Conservation (phyloP, 2,888 invertebrate genomes). For the Luperina testacea region DNA sequence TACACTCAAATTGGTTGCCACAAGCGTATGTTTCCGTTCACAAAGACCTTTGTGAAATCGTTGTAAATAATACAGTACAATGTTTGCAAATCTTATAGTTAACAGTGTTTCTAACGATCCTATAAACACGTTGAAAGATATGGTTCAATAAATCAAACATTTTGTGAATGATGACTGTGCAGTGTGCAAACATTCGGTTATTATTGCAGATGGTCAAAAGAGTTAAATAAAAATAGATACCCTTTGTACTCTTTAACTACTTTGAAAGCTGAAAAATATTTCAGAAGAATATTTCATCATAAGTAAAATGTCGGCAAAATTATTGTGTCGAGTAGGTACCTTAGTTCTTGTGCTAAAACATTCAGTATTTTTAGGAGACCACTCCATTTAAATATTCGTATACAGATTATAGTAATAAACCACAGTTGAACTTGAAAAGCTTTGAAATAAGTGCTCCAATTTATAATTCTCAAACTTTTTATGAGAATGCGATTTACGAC, state of each 20-base stretch:
- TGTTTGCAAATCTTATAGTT: slow-evolving; percentile 37
- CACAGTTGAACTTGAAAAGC: not conserved
- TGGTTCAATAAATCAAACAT: slow-evolving; percentile 44
- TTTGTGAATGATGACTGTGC: slow-evolving; percentile 37
- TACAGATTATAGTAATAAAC: not conserved
- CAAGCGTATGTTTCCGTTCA: slow-evolving; percentile 25
- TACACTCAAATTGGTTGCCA: slow-evolving; percentile 17
- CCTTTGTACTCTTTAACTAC: not conserved
- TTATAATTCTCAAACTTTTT: slow-evolving; percentile 63
- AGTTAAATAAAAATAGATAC: slow-evolving; percentile 36
- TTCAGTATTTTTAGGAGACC: not conserved
- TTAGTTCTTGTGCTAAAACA: not conserved
- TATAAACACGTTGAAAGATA: slow-evolving; percentile 48
- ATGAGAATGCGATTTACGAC: slow-evolving; percentile 70
- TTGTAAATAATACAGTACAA: slow-evolving; percentile 43
- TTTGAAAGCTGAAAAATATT: slow-evolving; percentile 4
- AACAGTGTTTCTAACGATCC: slow-evolving; percentile 47
- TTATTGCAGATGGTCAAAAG: slow-evolving; percentile 41
- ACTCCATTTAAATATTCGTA: not conserved
- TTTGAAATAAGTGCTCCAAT: slow-evolving; percentile 8
- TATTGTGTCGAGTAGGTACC: not conserved
- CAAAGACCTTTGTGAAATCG: slow-evolving; percentile 48
- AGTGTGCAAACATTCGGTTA: slow-evolving; percentile 25
- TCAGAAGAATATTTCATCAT: slow-evolving; percentile 4
- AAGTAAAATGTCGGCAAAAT: not conserved